Conservation (phyloP, 2,113 vertebrate genomes). For the Paedocypris sp. region DNA sequence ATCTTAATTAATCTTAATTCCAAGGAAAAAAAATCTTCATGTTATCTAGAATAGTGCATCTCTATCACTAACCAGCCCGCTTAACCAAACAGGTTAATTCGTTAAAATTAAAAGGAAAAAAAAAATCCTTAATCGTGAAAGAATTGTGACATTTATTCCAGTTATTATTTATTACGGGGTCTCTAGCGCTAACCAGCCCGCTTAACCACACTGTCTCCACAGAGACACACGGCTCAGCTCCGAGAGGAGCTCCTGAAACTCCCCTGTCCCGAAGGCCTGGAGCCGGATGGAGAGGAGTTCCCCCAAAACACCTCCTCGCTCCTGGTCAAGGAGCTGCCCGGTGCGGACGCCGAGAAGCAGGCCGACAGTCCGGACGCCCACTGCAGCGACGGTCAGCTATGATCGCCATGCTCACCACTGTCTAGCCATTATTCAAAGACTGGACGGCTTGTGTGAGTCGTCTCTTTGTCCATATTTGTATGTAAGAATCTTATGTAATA, state of each 20-base stretch:
- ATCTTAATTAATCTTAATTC: no score
- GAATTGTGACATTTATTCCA: background rate
- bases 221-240: conserved; percentile 94
- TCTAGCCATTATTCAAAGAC: conserved; percentile 55
- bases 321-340: conserved; percentile 65
- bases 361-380: conserved; percentile 79
- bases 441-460: conserved; percentile 81
- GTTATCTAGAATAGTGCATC: no score
- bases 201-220: conserved; percentile 17
- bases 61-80: no score
- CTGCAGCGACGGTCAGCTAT: conserved; percentile 81
- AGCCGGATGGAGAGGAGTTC: conserved; percentile 76
- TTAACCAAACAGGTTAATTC: no score
- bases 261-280: conserved; percentile 86
- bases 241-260: conserved; percentile 93
- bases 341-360: conserved; percentile 76
- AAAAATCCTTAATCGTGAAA: no score
- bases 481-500: conserved; percentile 96
- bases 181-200: no score
- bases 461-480: conserved; percentile 99
- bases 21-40: no score
- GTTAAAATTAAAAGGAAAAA: no score
- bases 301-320: conserved; percentile 68
- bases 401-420: conserved; percentile 59
- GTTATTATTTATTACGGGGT: background rate